Conservation (phyloP, 2,797 vertebrate species). For the Sebastes vulpes region DNA sequence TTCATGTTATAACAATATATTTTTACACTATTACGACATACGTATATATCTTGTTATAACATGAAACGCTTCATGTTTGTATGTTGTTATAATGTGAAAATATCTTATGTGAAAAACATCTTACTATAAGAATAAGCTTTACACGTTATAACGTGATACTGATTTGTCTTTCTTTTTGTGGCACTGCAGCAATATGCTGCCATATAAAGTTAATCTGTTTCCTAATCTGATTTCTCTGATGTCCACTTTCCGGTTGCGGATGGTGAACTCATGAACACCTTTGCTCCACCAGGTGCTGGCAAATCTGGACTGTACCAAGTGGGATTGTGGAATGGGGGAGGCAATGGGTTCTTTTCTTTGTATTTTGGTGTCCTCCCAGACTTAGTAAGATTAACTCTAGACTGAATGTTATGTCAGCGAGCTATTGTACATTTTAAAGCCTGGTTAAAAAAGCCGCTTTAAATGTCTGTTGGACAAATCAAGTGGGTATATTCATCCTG, state of each 20-base stretch:
- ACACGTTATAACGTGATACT: neutral
- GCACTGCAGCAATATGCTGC: neutral
- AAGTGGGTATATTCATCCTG: slow-evolving; percentile 16
- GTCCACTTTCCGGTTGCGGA: neutral
- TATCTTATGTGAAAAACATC: neutral
- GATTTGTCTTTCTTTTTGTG: neutral
- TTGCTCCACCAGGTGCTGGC: neutral
- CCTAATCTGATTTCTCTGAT: neutral
- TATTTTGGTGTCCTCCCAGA: slow-evolving; percentile 7
- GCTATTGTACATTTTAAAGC: slow-evolving; percentile 27
- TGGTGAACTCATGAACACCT: neutral
- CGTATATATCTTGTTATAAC: neutral
- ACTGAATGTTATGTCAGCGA: slow-evolving; percentile 1
- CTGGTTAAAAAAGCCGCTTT: slow-evolving; percentile 20
- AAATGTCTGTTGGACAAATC: slow-evolving; percentile 2
- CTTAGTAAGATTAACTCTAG: slow-evolving; percentile 11
- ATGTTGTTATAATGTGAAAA: neutral
- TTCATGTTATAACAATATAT: neutral
- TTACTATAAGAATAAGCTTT: neutral
- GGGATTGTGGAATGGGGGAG: neutral
- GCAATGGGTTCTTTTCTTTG: neutral
- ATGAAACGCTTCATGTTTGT: neutral
- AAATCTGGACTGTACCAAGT: neutral
- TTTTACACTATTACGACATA: too few relatives aligned
- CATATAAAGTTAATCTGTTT: neutral